Evolutionary conservation across 2,113 vertebrate genomes (phyloP).

Genomic region (Burhinus bistriatus): DNA sequence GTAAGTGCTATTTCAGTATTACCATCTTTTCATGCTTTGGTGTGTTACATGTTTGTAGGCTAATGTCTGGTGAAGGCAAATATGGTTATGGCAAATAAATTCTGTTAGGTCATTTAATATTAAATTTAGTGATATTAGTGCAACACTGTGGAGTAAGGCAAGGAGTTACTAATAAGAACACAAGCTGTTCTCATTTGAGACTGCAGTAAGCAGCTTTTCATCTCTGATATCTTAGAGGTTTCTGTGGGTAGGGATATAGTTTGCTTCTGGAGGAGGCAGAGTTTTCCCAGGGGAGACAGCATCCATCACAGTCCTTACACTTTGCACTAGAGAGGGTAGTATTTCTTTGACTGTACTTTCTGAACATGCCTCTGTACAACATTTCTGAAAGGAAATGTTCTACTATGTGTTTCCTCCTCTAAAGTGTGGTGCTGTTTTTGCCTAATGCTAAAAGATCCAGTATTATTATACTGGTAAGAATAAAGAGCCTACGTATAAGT

Average conservation of each 20-base stretch:
- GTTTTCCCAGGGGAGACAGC: neutral
- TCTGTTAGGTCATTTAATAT: neutral
- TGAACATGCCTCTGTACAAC: neutral
- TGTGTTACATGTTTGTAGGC: neutral
- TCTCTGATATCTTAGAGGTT: neutral
- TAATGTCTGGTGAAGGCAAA: neutral
- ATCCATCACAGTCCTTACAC: neutral
- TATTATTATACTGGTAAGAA: neutral
- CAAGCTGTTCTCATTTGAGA: neutral
- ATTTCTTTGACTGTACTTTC: neutral
- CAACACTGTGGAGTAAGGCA: neutral
- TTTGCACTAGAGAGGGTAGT: neutral
- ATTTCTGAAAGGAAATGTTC: neutral
- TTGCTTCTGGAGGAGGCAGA: neutral
- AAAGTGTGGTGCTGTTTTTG: neutral
- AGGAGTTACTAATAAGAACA: neutral
- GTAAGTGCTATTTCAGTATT: constrained; percentile 74
- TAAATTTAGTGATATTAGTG: neutral
- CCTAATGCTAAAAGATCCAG: neutral
- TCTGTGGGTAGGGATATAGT: neutral
- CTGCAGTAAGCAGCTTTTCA: neutral
- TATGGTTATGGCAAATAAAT: neutral
- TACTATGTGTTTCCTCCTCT: neutral
- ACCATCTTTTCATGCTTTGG: neutral
- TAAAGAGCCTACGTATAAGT: neutral